Conservation (phyloP, 2,888 invertebrate species). For the Celastrina argiolus region DNA sequence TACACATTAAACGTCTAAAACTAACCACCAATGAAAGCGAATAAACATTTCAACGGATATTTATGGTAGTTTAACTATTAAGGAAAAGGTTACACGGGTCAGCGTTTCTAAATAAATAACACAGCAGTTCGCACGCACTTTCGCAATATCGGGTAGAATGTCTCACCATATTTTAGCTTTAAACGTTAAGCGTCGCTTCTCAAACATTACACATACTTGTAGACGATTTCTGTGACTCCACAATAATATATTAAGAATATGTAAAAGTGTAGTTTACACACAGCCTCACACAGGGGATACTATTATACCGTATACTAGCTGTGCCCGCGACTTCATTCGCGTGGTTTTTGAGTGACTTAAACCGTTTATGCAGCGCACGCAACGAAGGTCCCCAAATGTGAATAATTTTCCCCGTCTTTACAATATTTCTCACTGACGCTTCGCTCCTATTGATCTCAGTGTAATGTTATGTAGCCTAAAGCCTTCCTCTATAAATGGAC, state of each 20-base stretch:
- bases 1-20: not conserved
- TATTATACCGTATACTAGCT: too few species aligned
- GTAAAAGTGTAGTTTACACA: not conserved
- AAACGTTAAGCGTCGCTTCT: constrained; percentile 7
- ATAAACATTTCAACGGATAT: constrained; percentile 15
- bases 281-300: too few species aligned
- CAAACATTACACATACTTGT: constrained; percentile 5
- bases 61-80: constrained; percentile 10
- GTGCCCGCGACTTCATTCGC: too few species aligned
- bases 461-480: too few species aligned
- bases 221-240: constrained; percentile 6
- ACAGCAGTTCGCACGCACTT: constrained; percentile 16
- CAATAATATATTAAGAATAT: not conserved
- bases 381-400: too few species aligned
- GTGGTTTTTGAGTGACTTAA: too few species aligned
- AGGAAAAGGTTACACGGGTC: constrained; percentile 10
- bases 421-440: too few species aligned
- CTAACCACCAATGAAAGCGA: constrained; percentile 4
- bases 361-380: too few species aligned
- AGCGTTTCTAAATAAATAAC: constrained; percentile 12
- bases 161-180: constrained; percentile 17
- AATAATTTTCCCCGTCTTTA: too few species aligned
- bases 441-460: too few species aligned
- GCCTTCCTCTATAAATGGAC: too few species aligned
- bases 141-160: constrained; percentile 7